These are phyloP conservation scores for Lepisosteus osseus DNA, from an alignment of 2,113 vertebrate species.

Conservation along the genomic window DNA sequence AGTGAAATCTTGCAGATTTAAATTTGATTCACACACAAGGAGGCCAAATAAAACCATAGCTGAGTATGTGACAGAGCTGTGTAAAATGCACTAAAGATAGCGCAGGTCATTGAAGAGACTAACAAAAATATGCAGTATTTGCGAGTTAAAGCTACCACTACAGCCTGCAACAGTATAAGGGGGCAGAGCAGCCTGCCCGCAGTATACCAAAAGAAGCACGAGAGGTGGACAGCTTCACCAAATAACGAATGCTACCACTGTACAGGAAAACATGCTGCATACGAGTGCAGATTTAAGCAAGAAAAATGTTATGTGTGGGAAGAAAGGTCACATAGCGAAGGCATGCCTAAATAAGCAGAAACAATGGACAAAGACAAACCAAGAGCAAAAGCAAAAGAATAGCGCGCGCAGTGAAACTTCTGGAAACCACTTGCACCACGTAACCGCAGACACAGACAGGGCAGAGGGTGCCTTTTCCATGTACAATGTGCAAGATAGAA, in stretches of 20 bases:
- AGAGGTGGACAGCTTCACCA: background rate
- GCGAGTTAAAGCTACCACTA: background rate
- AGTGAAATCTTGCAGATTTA: slow-evolving; percentile 11
- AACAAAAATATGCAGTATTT: background rate
- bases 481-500: slow-evolving; percentile 3
- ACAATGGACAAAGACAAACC: no score
- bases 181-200: background rate
- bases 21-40: slow-evolving; percentile 1
- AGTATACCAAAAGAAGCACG: background rate
- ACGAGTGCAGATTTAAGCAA: background rate
- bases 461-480: slow-evolving; percentile 7
- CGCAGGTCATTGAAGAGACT: background rate
- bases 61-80: slow-evolving; percentile 6
- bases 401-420: background rate
- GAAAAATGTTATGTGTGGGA: background rate
- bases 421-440: slow-evolving; percentile 4
- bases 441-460: background rate
- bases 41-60: background rate
- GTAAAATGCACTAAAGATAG: background rate
- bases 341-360: no score
- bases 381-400: background rate
- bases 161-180: background rate
- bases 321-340: no score
- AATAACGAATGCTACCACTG: background rate
- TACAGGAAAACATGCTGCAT: background rate